Base-by-base conservation (phyloP, 2,113 vertebrate genomes). In the Mungos mungo region DNA sequence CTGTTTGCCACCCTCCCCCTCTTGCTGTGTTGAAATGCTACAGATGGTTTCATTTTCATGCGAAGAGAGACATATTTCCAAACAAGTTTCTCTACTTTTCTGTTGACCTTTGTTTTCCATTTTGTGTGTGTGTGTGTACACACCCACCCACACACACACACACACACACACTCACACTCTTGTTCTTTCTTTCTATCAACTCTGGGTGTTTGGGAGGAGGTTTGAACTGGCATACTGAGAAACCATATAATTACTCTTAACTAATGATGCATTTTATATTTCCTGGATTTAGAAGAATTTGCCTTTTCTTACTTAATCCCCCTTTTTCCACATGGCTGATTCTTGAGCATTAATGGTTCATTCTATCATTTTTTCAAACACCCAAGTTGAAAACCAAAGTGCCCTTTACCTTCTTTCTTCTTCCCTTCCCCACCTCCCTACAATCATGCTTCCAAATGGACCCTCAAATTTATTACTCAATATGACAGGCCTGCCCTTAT, bases 251-350 rank as follows among this genome's bases (percentile, higher is more conserved):
- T 83, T 96, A 83, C 76, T 91, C 68, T 86, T 84, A 92, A 72
- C 90, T 95, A 98, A 97, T 7, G 68, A 45, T 90, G 72, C 72
- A 81, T 96, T 97, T 97, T 94, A 90, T 91, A 93, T 52, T 93
- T 97, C 93, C 85, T 94, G 81, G 82, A 80, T 96, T 97, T 96
- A 91, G 47, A 82, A 96, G 82, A 91, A 89, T 85, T 92, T 96
- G 13, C 29, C 83, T 50, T 88, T 92, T 52, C 74, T 96, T 92
- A 33, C 50, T 90, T 92, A 93, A 98, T 88, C 63, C 35, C 79
- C 9, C 16, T n/a, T 57, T 97, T 97, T 95, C 97, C 88, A 87
- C 66, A 88, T 96, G 97, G 68, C 65, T 95, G 90, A 77, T 57
- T 80, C 84, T 88, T 85, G n/a, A 94, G 31, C 47, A 27, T 90